A percentile compares a stretch with the other conserved stretches of the same genome.
phyloP scores from a whole-genome alignment of 2,888 invertebrate genomes.

The Hemicrepidius hirtus region DNA sequence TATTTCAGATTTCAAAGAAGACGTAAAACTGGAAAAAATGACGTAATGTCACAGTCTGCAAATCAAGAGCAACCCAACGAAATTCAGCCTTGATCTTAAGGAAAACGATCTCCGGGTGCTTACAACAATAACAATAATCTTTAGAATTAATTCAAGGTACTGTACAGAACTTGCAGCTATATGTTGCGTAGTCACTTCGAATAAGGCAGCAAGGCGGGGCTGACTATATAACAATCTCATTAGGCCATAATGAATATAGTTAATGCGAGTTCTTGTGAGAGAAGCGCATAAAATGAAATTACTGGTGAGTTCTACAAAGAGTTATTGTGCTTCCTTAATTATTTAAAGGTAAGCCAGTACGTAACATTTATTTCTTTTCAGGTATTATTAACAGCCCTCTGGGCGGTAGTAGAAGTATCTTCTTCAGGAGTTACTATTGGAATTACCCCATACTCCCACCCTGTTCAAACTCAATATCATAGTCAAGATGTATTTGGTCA shows the following conservation, averaged over 20 bases:
- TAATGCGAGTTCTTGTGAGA: slow-evolving; percentile 59
- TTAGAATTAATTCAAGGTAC: slow-evolving; percentile 49
- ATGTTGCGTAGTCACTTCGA: slow-evolving; percentile 46
- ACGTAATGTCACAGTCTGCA: slow-evolving; percentile 11
- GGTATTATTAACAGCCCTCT: slow-evolving; percentile 30
- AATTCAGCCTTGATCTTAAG: slow-evolving; percentile 66
- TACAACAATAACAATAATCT: slow-evolving; percentile 40
- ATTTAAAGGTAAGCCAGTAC: slow-evolving; percentile 7
- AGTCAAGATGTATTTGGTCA: slow-evolving; percentile 76
- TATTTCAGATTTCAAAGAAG: slow-evolving; percentile 64
- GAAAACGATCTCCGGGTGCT: slow-evolving; percentile 30
- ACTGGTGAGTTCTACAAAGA: slow-evolving; percentile 57
- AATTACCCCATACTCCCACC: slow-evolving; percentile 66
- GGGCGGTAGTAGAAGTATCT: slow-evolving; percentile 41
- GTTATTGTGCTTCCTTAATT: slow-evolving; percentile 6
- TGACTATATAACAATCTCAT: slow-evolving; percentile 56
- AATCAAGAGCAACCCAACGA: slow-evolving; percentile 46
- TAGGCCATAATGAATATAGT: slow-evolving; percentile 54
- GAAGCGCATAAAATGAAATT: slow-evolving; percentile 58
- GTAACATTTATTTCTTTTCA: slow-evolving; percentile 21
- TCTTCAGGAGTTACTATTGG: slow-evolving; percentile 71
- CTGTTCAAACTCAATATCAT: slow-evolving; percentile 72
- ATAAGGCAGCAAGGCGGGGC: slow-evolving; percentile 56
- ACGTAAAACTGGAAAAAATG: slow-evolving; percentile 52
- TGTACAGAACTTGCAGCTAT: slow-evolving; percentile 33